Base-by-base conservation (phyloP, 2,888 invertebrate genomes). In the Drosophila pseudotalamancana region DNA sequence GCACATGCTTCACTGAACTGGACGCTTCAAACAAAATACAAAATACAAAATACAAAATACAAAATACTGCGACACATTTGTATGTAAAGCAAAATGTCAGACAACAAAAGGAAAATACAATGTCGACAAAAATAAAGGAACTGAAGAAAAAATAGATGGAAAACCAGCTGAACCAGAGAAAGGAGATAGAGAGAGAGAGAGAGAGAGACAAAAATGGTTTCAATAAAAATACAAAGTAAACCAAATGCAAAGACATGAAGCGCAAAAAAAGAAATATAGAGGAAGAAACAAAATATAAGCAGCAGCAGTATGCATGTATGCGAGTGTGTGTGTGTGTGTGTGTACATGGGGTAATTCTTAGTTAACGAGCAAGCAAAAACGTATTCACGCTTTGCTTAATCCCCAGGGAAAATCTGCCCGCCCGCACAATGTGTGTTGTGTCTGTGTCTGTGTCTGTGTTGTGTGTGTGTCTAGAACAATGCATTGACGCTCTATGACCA, bases 301-400 rank as follows among this genome's bases (percentile, higher is more conserved):
- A 16, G 55, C 46, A 59, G 34, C 27, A 35, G 18, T 23, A 25
- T 40, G 31, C 40, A 27, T 50, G 37, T 14, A 49, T 43, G 42
- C 12, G 59, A 39, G 64, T 25, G 21, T 27, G 37, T 19, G 39
- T 40, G 9, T 45, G 18, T 27, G 23, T 72, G 29, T 54, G 40
- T 42, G 42, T 27, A 39, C 48, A 60, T 60, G 61, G 71, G 65
- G 88, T 83, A 87, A 83, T 87, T 84, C 83, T 87, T 84, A 77
- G 84, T 87, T 86, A 88, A 84, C 83, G 86, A 84, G 84, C 84
- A 82, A 77, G 67, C 66, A 77, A 70, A 70, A 82, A 71, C 71
- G 87, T 83, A 78, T 77, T 88, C 70, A 79, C 74, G 81, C 81
- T 77, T 73, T 74, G 73, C 71, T 62, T 72, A 76, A 82, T 78